Evolutionary conservation across 2,888 invertebrate species (phyloP).

Genomic region (Drosophila pseudotakahashii): DNA sequence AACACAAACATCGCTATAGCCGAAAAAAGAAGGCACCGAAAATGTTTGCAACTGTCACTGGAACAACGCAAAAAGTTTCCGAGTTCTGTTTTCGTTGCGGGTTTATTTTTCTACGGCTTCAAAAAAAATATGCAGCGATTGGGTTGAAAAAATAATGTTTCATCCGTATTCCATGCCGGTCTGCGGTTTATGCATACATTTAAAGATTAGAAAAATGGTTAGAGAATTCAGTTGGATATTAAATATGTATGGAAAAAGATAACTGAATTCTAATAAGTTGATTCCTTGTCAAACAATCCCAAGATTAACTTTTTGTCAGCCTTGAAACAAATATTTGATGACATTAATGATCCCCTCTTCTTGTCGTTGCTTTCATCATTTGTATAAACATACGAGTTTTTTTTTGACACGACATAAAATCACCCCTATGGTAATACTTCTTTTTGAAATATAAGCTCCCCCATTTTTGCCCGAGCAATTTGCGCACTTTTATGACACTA

Average conservation of each 20-base stretch:
- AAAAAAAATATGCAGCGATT: constrained; percentile 20
- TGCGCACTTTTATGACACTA: constrained; percentile 62
- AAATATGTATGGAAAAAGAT: neutral
- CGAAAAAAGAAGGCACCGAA: constrained; percentile 50
- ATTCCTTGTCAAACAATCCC: neutral
- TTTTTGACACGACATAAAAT: neutral
- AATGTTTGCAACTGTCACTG: constrained; percentile 72
- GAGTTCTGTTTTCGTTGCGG: constrained; percentile 11
- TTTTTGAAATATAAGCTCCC: constrained; percentile 9
- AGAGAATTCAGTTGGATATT: neutral
- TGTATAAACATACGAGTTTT: constrained; percentile 1
- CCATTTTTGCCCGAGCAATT: constrained; percentile 32
- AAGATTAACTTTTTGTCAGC: neutral
- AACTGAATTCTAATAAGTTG: neutral
- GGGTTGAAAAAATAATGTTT: constrained; percentile 34
- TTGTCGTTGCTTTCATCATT: neutral
- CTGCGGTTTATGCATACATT: constrained; percentile 42
- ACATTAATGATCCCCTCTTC: constrained; percentile 4
- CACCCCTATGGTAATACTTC: constrained; percentile 23
- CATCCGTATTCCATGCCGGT: constrained; percentile 10
- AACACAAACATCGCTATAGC: constrained; percentile 32
- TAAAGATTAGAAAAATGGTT: constrained; percentile 41
- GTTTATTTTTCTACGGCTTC: constrained; percentile 21
- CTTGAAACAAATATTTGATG: constrained; percentile 1
- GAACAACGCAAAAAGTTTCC: constrained; percentile 30